Base-by-base conservation (phyloP, 2,888 invertebrate species). In the Drosophila parthenogenetica region DNA sequence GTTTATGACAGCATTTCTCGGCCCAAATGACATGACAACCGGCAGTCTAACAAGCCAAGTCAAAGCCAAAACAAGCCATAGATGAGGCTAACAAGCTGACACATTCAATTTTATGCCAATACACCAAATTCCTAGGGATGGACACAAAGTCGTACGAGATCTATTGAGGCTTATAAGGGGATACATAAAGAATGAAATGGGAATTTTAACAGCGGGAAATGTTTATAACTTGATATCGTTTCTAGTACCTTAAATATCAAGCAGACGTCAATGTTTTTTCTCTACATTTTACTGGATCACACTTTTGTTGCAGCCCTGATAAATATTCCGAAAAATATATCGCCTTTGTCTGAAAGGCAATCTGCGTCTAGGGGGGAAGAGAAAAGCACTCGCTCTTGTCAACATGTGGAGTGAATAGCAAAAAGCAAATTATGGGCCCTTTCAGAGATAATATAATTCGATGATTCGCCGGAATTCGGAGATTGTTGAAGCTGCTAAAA, bases 1-100 rank as follows among this genome's bases (percentile, higher is more conserved):
- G 82, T 64, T 87, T 79, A 83, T 88, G 83, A 72, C 86, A 79
- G 29, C 66, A 42, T 48, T n/a, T 35, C 50, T 54, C 50, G 43
- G 78, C 65, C 62, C 61, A 81, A 85, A 67, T 70, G 68, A 60
- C 70, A 71, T 70, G 75, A 69, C 75, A 77, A 61, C 46, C 81
- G 13, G 11, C 11, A 62, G 62, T 39, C 63, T 48, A 77, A 66
- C 39, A 63, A 65, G 48, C 66, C 66, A 40, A 65, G 64, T 49
- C 72, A 50, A 68, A 67, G 51, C 59, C 82, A 76, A 81, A 46
- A 48, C 39, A 49, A 25, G 45, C 51, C 45, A 19, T 16, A 25
- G 39, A 69, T 74, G 58, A 58, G 57, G 57, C 48, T 48, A 64
- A 37, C 57, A 53, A 42, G 40, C 54, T 51, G 42, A 17, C 49